phyloP scores from a whole-genome alignment of 1,140 invertebrate genomes.

The Sipha flava region DNA sequence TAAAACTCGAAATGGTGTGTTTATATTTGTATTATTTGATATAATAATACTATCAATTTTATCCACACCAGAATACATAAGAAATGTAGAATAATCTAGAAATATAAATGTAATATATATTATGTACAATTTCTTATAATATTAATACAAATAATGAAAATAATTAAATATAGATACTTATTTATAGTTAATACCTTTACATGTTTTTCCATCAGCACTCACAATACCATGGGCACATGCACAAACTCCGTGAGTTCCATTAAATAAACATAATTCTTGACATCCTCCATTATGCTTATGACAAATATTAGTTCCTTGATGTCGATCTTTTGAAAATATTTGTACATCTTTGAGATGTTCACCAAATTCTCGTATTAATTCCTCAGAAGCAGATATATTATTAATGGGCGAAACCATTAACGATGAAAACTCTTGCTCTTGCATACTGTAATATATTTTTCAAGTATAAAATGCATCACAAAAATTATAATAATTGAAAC shows the following conservation, averaged over 20 bases:
- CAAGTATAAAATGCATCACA: not conserved
- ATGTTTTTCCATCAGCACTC: constrained; percentile 52
- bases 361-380: constrained; percentile 53
- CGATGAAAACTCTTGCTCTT: constrained; percentile 2
- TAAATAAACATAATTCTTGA: constrained; percentile 67
- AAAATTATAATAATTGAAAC: constrained; percentile 34
- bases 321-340: constrained; percentile 51
- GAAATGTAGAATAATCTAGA: constrained; percentile 62
- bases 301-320: constrained; percentile 59
- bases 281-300: constrained; percentile 65
- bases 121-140: not conserved
- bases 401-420: constrained; percentile 50
- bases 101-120: constrained; percentile 31
- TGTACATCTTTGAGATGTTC: constrained; percentile 61
- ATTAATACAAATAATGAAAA: not conserved
- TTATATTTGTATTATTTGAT: constrained; percentile 58
- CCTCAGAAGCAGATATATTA: constrained; percentile 50
- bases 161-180: not conserved
- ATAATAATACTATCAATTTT: constrained; percentile 69
- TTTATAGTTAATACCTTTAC: constrained; percentile 47
- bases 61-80: constrained; percentile 64
- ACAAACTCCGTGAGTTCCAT: constrained; percentile 58
- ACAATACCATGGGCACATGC: constrained; percentile 66
- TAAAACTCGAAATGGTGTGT: constrained; percentile 67
- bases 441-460: constrained; percentile 15